Evolutionary conservation across 2,888 invertebrate genomes (phyloP), one percentile per base, ranked within the genome.

Genomic region (Apeira syringaria): DNA sequence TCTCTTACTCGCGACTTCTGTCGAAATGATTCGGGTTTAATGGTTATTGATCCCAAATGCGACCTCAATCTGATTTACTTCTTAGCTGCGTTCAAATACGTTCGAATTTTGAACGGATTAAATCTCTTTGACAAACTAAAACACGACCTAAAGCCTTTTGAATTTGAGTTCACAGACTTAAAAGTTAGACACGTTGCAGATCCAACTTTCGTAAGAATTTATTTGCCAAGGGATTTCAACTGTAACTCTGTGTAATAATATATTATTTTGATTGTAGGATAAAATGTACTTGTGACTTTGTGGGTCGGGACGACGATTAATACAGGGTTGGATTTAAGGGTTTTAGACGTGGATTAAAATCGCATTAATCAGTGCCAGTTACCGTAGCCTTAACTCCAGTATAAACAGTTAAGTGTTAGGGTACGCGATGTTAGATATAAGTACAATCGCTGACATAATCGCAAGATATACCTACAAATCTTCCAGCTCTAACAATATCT

Each of bases 351-450:
- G 87, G 92, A 92, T 93, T 92, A 91, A 92, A 92, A 91, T 92
- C 92, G 90, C 92, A 92, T 93, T 92, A 92, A 92, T 92, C 92
- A 92, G 92, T 92, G 92, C 92, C 92, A 87, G 76, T 46, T 46
- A 71, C 72, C 68, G 79, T 74, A 78, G 85, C 79, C 83, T 83
- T 85, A 88, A 84, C 84, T 85, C 80, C 71, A 80, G 81, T 82
- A 89, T 89, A 89, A 89, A 88, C 88, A 87, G 89, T 88, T 88
- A 88, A 88, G 84, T 88, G 87, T 87, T 85, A 82, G 84, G 84
- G 82, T 84, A 82, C 75, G 67, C 74, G 77, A 79, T 58, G 74
- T 77, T 63, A 78, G 72, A 76, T 79, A 74, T 64, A 53, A 39
- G 81, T 81, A 85, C 77, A 73, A 59, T 74, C 64, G 54, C 38